phyloP scores from a whole-genome alignment of 2,113 vertebrate genomes.

The Penelope pileata region DNA sequence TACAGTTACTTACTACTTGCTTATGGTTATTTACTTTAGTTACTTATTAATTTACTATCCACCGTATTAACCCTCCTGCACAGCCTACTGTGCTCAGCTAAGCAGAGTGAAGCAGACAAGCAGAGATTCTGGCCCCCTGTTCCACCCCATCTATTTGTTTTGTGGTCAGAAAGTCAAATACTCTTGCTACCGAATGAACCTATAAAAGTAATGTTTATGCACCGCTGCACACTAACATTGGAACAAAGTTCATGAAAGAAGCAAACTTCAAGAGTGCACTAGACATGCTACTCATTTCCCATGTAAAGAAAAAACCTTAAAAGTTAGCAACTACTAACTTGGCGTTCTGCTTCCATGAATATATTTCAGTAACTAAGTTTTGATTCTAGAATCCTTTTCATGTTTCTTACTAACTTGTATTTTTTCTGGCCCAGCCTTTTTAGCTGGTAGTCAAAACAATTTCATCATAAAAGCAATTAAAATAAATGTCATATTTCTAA shows the following conservation, averaged over 20 bases:
- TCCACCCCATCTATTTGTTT: background rate
- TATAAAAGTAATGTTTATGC: background rate
- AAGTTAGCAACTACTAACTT: background rate
- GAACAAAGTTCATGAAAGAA: background rate
- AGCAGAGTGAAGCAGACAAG: background rate
- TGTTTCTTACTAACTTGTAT: background rate
- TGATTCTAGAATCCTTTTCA: background rate
- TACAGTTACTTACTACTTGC: background rate
- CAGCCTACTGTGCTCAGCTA: background rate
- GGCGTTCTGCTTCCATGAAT: background rate
- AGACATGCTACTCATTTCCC: background rate
- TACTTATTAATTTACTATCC: background rate
- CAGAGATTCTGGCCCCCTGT: background rate
- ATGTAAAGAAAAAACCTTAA: background rate
- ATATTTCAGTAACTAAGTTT: background rate
- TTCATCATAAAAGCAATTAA: background rate
- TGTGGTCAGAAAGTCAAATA: background rate
- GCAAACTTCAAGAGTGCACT: background rate
- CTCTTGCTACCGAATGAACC: accelerated
- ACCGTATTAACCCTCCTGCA: background rate
- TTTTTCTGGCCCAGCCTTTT: background rate
- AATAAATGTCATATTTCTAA: background rate
- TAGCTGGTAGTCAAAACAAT: background rate
- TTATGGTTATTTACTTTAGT: background rate
- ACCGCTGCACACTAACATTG: background rate